Evolutionary conservation across 1,140 invertebrate genomes (phyloP).

Genomic region (Papilio machaon): DNA sequence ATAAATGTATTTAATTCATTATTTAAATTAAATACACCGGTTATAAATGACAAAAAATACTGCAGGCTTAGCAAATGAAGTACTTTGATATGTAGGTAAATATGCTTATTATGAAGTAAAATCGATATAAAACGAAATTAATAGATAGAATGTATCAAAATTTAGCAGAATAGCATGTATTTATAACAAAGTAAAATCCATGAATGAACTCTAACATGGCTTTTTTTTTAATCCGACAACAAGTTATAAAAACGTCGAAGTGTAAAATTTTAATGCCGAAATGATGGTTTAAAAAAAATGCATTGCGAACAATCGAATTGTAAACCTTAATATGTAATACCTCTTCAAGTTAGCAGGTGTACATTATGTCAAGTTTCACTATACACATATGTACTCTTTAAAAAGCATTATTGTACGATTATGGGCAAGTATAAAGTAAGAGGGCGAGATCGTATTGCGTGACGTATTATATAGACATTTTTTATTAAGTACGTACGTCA

Average conservation of each 20-base stretch:
- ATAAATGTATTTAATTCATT: not conserved
- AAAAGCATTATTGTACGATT: constrained; percentile 7
- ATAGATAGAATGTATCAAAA: not conserved
- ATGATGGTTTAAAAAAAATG: not conserved
- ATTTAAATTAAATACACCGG: not conserved
- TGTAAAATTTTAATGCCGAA: not conserved
- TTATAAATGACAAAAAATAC: not conserved
- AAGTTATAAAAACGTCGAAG: not conserved
- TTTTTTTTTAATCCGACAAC: not conserved
- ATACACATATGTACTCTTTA: not conserved
- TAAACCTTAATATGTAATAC: not conserved
- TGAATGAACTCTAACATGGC: not conserved
- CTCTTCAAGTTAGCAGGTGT: not conserved
- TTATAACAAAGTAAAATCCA: constrained; percentile 1
- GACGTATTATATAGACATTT: constrained; percentile 19
- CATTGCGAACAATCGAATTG: not conserved
- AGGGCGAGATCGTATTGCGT: constrained; percentile 32
- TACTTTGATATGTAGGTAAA: not conserved
- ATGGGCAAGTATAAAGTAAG: not conserved
- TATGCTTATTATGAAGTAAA: not conserved
- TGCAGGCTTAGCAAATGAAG: not conserved
- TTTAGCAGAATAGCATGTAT: not conserved
- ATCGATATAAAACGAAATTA: not conserved
- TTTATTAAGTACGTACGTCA: constrained; percentile 18
- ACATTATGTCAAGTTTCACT: not conserved